A percentile compares a stretch with the other conserved stretches of the same genome.
Conservation (phyloP, 1,140 invertebrate genomes). For the Drosophila malerkotliana region DNA sequence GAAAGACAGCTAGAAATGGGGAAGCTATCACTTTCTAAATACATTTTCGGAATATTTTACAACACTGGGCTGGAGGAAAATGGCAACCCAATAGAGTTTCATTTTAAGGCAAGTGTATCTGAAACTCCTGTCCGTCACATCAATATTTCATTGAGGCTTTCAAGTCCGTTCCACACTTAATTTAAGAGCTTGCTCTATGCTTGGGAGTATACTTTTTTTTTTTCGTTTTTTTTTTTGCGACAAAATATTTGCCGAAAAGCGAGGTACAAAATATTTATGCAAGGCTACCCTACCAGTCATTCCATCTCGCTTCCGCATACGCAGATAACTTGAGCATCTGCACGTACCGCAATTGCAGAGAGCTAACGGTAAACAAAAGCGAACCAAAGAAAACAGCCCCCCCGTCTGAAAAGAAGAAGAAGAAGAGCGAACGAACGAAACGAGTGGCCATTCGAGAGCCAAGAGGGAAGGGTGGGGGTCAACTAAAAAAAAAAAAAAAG, state of each 20-base stretch:
- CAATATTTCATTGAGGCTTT: slow-evolving; percentile 32
- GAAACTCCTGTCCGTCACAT: neutral
- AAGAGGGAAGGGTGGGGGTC: neutral
- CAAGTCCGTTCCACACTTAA: slow-evolving; percentile 30
- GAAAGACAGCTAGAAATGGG: neutral
- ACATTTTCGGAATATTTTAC: too few relatives aligned
- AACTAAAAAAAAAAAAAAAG: neutral
- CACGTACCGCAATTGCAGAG: slow-evolving; percentile 46
- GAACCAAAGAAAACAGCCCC: slow-evolving; percentile 35
- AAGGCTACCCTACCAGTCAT: slow-evolving; percentile 11
- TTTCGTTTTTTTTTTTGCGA: slow-evolving; percentile 14
- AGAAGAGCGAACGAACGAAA: neutral
- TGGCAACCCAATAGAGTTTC: neutral
- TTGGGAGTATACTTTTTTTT: neutral
- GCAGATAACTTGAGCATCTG: slow-evolving; percentile 29
- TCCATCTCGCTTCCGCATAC: slow-evolving; percentile 7
- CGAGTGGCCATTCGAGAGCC: neutral
- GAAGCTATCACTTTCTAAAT: neutral
- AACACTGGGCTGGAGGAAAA: neutral
- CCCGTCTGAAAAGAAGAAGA: neutral
- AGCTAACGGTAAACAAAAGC: slow-evolving; percentile 44
- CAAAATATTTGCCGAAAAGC: slow-evolving; percentile 47
- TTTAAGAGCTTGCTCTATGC: slow-evolving; percentile 23
- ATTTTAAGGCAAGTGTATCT: neutral
- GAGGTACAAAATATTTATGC: slow-evolving; percentile 54